Base-by-base conservation (phyloP, 2,113 vertebrate genomes). In the Junco hyemalis region DNA sequence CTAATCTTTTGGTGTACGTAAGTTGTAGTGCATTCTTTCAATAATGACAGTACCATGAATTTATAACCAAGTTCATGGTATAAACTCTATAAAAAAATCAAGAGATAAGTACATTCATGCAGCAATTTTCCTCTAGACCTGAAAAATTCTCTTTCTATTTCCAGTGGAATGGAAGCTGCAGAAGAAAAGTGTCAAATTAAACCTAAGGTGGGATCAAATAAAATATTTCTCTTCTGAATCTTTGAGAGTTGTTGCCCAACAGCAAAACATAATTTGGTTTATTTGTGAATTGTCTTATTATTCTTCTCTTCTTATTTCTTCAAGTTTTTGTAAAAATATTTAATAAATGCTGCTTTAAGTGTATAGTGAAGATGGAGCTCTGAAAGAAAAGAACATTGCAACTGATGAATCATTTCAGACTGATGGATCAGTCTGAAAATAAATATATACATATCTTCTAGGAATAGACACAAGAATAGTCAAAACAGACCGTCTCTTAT, bases 61-160 rank as follows among this genome's bases (percentile, higher is more conserved):
- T 96, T 93, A 35, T 51, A 83, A 93, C 38, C 35, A 80, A 85
- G 35, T 26, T 23, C 3, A 45, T 83, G 21, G 57, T 70, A 61
- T 12, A 73, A 86, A 33, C 53, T 60, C n/a, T 69, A 60, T 89
- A 68, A 90, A 77, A 73, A 93, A 94, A 88, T 86, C 73, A 92
- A 92, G 60, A 78, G 29, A 90, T 88, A 93, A 94, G 60, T 61
- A 51, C 21, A 81, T 38, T 77, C 26, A 61, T 33, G 8, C 31
- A 73, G 25, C 56, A 86, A 82, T 92, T 97, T 96, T 81, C 33
- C 66, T 95, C 33, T 76, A 66, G 57, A 82, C 93, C 65, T 65
- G 44, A 40, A 96, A 50, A 90, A 94, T 89, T 92, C 45, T 90
- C 25, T 90, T 94, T 80, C 64, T 90, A 33, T 53, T 82, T 93